Conservation (phyloP, 2,113 vertebrate species). For the Corythaixoides concolor region DNA sequence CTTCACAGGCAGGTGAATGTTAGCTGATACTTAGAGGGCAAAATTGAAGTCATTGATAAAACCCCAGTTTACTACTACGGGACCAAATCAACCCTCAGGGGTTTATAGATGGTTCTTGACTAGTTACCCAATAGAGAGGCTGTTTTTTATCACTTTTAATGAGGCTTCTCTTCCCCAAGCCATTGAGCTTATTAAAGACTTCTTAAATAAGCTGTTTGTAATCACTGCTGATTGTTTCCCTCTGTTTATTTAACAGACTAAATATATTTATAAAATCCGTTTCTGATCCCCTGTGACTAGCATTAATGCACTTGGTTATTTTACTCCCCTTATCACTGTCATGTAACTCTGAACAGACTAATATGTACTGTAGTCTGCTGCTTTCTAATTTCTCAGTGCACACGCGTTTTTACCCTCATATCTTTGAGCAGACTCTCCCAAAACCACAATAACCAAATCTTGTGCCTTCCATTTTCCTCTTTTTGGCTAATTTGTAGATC, state of each 20-base stretch:
- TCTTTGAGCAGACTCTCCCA: neutral
- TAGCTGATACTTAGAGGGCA: neutral
- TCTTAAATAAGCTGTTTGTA: slow-evolving; percentile 44
- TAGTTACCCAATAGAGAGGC: neutral
- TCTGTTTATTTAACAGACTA: slow-evolving; percentile 36
- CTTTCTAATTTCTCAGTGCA: neutral
- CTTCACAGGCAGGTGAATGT: neutral
- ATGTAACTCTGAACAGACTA: neutral
- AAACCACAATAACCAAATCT: neutral
- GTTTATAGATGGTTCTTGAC: neutral
- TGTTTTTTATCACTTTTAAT: neutral
- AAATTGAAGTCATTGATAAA: neutral
- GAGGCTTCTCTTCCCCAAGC: neutral
- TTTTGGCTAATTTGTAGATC: neutral
- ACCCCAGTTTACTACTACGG: neutral
- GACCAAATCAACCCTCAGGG: neutral
- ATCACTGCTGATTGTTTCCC: slow-evolving; percentile 42
- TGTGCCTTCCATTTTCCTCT: neutral
- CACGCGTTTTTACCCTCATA: neutral
- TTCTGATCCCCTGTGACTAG: slow-evolving; percentile 21
- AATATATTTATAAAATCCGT: slow-evolving; percentile 13
- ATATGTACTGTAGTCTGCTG: neutral
- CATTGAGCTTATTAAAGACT: slow-evolving; percentile 19
- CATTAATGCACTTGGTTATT: slow-evolving; percentile 21
- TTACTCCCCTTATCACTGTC: slow-evolving; percentile 7